Evolutionary conservation across 2,113 vertebrate genomes (phyloP), one percentile per base, ranked within the genome.

Genomic region (Acinonyx jubatus): DNA sequence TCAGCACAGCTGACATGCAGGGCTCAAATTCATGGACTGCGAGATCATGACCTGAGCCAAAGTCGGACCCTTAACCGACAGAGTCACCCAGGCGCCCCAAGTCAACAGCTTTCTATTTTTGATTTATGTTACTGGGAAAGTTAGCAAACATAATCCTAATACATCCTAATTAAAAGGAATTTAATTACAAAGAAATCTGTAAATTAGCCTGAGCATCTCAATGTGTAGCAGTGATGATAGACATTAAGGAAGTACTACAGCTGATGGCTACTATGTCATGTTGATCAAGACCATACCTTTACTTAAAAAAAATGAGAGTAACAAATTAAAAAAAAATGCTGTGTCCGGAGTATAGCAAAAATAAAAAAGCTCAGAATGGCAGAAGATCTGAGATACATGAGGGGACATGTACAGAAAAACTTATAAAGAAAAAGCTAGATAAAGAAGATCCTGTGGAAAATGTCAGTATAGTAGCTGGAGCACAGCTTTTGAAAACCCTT

Each of bases 81-180:
- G 57, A 23, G 57, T 61, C 57, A 7, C 57, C 57, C 57, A 61
- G 21, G 7, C 18, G 21, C 57, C 55, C 21, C 57, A 61, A 61
- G 68, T 73, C 61, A 84, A 89, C 6, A 84, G 21, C 79, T 88
- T 83, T 97, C 92, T 41, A 41, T 65, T 57, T 80, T 84, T 79
- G 73, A 27, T 6, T 94, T 71, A 71, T 45, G 21, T 38, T 96
- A 88, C 5, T 95, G 23, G 36, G 36, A 45, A 88, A 79, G 52
- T 57, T 83, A 71, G n/a, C 73, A 92, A 86, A n/a, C 86, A 93
- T 57, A 73, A 38, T 87, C 50, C 21, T 23, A 83, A 65, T 50
- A 21, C 0, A 31, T 63, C 13, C 3, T 41, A 71, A 81, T 81
- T 55, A n/a, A 95, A 91, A 85, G 55, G 55, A 4, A 87, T 95